Evolutionary conservation across 1,140 invertebrate genomes (phyloP).

Genomic region (Neodiprion fabricii): DNA sequence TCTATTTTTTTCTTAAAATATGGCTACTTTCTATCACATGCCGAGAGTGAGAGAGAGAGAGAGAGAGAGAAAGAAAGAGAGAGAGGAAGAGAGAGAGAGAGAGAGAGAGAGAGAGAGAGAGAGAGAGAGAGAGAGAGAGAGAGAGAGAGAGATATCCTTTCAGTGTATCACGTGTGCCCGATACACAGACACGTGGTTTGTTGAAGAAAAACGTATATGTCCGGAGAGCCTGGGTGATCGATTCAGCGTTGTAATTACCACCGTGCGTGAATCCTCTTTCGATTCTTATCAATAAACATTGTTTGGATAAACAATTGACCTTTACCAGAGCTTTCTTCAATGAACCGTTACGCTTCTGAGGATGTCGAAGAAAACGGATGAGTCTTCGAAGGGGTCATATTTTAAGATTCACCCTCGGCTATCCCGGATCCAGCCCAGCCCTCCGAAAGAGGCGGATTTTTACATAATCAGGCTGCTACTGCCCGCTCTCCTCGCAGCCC

Average conservation of each 20-base stretch:
- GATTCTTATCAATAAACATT: neutral
- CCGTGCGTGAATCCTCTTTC: neutral
- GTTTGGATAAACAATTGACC: neutral
- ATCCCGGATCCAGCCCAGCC: conserved; percentile 42
- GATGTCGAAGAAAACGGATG: neutral
- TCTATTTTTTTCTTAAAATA: too few relatives aligned
- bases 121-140: conserved; percentile 16
- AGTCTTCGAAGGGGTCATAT: conserved; percentile 49
- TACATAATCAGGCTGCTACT: conserved; percentile 30
- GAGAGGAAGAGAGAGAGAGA: conserved; percentile 14
- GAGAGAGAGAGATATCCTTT: neutral
- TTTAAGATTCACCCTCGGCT: conserved; percentile 60
- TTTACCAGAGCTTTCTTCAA: neutral
- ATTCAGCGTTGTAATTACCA: neutral
- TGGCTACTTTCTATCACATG: too few relatives aligned
- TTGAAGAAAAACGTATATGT: neutral
- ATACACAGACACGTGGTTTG: neutral
- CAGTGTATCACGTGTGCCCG: neutral
- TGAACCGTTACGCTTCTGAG: neutral
- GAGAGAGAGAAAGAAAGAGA: neutral
- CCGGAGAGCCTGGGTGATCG: neutral
- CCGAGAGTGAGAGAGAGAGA: conserved; percentile 15
- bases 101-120: conserved; percentile 14
- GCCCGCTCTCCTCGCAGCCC: neutral
- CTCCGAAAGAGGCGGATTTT: conserved; percentile 55